Percentiles rank a stretch among this genome's conserved stretches.
Evolutionary conservation across 2,797 vertebrate species (phyloP).

Genomic region (Sitta carolinensis): DNA sequence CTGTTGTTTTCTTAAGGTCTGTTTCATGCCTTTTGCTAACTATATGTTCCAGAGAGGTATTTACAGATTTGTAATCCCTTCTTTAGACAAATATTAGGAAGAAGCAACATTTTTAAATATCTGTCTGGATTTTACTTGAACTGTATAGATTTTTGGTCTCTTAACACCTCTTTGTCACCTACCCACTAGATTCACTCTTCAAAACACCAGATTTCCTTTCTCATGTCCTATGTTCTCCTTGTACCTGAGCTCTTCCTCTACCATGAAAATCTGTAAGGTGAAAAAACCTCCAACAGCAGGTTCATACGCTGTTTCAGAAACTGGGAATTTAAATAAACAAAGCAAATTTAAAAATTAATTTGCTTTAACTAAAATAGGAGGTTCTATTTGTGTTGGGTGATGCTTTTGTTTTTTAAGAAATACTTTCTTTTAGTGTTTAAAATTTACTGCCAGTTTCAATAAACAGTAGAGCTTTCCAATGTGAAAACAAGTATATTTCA

Average conservation of each 20-base stretch:
- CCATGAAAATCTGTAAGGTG: neutral
- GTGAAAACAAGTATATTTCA: neutral
- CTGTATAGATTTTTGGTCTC: neutral
- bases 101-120: conserved; percentile 49
- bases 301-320: conserved; percentile 15
- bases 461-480: conserved; percentile 48
- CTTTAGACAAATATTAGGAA: conserved; percentile 60
- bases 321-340: conserved; percentile 20
- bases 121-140: conserved; percentile 26
- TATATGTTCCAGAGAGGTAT: conserved; percentile 62
- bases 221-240: neutral
- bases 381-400: conserved; percentile 30
- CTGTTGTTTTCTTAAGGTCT: conserved; percentile 72
- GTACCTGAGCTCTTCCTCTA: neutral
- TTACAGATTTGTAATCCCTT: conserved; percentile 68
- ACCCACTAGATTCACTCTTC: neutral
- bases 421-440: conserved; percentile 33
- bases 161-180: neutral
- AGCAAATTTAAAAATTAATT: conserved; percentile 13
- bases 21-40: conserved; percentile 62
- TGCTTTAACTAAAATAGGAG: conserved; percentile 7
- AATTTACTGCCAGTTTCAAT: conserved; percentile 50
- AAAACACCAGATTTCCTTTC: neutral
- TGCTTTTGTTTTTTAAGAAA: conserved; percentile 48
- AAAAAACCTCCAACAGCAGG: neutral